Conservation (phyloP, 1,140 invertebrate genomes). For the Amphibalanus amphitrite region DNA sequence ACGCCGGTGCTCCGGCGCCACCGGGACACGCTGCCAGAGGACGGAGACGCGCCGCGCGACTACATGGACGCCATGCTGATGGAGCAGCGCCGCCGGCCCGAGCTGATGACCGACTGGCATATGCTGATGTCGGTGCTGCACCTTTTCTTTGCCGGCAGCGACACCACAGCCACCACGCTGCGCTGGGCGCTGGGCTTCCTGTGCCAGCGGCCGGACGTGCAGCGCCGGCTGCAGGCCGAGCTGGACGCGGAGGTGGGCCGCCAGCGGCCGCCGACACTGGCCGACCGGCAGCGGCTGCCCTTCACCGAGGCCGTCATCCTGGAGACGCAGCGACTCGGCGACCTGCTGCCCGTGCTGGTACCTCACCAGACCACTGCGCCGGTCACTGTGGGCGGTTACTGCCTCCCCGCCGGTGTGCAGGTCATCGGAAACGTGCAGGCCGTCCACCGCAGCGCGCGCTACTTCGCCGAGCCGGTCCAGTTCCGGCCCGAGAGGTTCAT, state of each 20-base stretch:
- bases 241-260: too few relatives aligned
- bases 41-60: background rate
- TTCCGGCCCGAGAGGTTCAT: conserved; percentile 58
- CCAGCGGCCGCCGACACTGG: too few relatives aligned
- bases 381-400: too few relatives aligned
- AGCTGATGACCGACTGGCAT: background rate
- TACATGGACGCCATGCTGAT: background rate
- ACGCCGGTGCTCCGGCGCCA: background rate
- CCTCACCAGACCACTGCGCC: too few relatives aligned
- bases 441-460: background rate
- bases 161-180: background rate
- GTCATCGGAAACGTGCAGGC: background rate
- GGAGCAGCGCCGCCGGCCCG: background rate
- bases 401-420: background rate
- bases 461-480: conserved; percentile 34
- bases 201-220: too few relatives aligned
- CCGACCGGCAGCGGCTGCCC: too few relatives aligned
- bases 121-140: background rate
- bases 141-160: background rate
- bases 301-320: too few relatives aligned
- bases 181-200: too few relatives aligned
- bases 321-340: too few relatives aligned
- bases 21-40: background rate
- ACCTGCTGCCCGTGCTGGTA: too few relatives aligned
- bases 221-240: too few relatives aligned